Conservation (phyloP, 2,113 vertebrate genomes). For the Dromaius novaehollandiae region DNA sequence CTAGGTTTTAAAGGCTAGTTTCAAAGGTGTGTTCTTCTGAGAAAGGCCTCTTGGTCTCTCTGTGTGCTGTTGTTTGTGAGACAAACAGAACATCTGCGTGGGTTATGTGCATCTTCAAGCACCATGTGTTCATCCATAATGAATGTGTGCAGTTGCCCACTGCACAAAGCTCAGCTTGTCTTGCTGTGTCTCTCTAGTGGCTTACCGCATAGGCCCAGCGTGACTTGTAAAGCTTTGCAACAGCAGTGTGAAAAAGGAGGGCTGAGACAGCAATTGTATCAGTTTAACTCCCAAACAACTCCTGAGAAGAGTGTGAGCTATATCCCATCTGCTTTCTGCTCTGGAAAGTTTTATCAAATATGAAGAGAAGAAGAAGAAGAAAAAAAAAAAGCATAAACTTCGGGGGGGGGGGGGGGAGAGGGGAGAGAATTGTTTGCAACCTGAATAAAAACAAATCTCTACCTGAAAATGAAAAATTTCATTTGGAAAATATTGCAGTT, state of each 20-base stretch:
- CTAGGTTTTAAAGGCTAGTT: not conserved
- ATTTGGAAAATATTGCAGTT: not conserved
- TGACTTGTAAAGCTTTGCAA: not conserved
- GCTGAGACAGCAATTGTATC: not conserved
- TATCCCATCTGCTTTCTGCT: not conserved
- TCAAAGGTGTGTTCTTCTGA: not conserved
- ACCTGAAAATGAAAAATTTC: not conserved
- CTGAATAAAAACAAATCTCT: not conserved
- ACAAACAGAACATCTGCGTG: not conserved
- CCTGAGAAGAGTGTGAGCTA: not conserved
- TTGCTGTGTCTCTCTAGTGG: not conserved
- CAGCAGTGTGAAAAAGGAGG: not conserved
- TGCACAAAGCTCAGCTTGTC: not conserved
- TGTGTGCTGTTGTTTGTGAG: not conserved
- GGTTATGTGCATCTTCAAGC: not conserved
- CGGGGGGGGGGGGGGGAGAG: not conserved
- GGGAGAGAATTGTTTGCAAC: not conserved
- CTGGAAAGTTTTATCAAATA: not conserved
- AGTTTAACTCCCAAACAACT: not conserved
- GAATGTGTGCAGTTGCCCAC: not conserved
- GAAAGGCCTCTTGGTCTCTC: not conserved
- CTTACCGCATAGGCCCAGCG: not conserved
- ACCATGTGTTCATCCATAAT: not conserved
- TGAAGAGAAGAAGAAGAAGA: not conserved
- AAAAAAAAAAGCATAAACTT: not conserved